These are phyloP conservation scores for Todiramphus saurophagus DNA, from an alignment of 2,113 vertebrate species.

Conservation along the genomic window DNA sequence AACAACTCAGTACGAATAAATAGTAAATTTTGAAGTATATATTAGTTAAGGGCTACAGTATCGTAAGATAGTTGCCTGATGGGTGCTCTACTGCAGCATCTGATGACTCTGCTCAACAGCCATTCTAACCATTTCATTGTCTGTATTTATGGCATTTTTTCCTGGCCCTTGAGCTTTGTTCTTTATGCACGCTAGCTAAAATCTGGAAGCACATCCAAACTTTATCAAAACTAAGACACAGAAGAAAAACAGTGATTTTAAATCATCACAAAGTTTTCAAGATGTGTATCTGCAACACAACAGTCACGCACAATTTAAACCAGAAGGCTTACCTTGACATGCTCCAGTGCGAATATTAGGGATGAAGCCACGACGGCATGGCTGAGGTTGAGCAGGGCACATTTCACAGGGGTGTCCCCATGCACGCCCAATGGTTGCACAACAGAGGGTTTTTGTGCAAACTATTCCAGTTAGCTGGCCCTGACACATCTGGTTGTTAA, in stretches of 20 bases:
- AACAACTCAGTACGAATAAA: background rate
- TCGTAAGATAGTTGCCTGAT: background rate
- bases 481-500: conserved; percentile 79
- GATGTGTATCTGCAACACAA: background rate
- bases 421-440: conserved; percentile 78
- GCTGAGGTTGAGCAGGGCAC: conserved; percentile 79
- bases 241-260: background rate
- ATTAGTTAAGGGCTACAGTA: background rate
- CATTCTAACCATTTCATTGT: background rate
- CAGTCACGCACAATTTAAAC: background rate
- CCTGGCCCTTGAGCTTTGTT: background rate
- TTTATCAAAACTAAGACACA: background rate
- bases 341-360: conserved; percentile 80
- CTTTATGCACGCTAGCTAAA: background rate
- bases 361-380: conserved; percentile 79
- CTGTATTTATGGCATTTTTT: background rate
- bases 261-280: background rate
- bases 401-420: conserved; percentile 83
- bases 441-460: conserved; percentile 82
- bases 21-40: background rate
- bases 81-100: background rate
- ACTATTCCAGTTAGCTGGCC: conserved; percentile 79
- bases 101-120: background rate
- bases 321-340: conserved; percentile 75
- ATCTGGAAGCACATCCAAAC: background rate